phyloP scores from a whole-genome alignment of 1,140 invertebrate genomes.

The Pseudomyrmex pallidus region DNA sequence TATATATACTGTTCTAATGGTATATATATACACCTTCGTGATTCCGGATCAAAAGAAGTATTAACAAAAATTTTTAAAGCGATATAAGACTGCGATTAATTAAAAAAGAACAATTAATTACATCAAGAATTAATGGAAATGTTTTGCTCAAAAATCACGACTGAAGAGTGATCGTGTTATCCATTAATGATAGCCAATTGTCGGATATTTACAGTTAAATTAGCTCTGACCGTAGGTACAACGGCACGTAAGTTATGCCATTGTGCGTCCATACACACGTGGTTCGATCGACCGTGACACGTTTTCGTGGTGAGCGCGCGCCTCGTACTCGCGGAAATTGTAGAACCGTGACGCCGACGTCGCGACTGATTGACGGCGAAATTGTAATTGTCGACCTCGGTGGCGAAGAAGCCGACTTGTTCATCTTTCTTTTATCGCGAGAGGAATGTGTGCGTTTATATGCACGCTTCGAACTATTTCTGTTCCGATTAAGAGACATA shows the following conservation, averaged over 20 bases:
- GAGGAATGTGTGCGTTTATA: background rate
- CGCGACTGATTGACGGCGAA: constrained; percentile 59
- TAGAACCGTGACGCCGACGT: constrained; percentile 37
- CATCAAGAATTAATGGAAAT: background rate
- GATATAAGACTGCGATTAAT: background rate
- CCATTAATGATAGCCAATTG: background rate
- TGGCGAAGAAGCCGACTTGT: background rate
- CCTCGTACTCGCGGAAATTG: constrained; percentile 44
- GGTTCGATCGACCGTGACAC: constrained; percentile 65
- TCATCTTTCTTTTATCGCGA: background rate
- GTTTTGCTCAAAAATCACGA: background rate
- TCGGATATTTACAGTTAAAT: constrained; percentile 24
- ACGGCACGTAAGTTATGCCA: constrained; percentile 59
- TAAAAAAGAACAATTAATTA: background rate
- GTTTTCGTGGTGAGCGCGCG: constrained; percentile 27
- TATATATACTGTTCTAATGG: too few species aligned
- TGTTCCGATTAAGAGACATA: background rate
- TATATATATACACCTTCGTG: background rate
- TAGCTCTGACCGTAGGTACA: constrained; percentile 20
- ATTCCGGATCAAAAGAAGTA: background rate
- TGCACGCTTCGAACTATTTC: background rate
- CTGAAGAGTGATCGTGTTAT: background rate
- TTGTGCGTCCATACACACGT: constrained; percentile 54
- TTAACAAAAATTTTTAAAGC: background rate
- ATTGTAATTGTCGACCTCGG: constrained; percentile 36